These are phyloP conservation scores for Patella caerulea DNA, from an alignment of 2,888 invertebrate species.

Conservation along the genomic window DNA sequence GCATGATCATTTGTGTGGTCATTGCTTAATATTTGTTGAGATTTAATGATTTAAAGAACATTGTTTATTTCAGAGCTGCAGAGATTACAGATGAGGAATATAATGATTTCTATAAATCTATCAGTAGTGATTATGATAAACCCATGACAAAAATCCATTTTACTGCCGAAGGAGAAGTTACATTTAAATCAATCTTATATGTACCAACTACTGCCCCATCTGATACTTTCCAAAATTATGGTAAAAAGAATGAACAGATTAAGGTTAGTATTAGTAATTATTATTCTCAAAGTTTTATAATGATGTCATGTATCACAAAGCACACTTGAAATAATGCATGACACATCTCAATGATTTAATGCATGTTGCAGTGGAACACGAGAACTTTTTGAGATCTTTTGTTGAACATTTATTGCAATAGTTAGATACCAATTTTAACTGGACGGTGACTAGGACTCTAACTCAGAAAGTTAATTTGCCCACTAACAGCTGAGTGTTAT, in stretches of 20 bases:
- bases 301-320: background rate
- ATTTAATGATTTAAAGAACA: background rate
- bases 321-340: no score
- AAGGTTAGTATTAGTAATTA: conserved; percentile 75
- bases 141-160: conserved; percentile 94
- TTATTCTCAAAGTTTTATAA: background rate
- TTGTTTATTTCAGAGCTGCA: conserved; percentile 73
- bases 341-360: no score
- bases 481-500: no score
- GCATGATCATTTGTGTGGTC: background rate
- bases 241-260: conserved; percentile 93
- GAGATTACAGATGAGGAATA: conserved; percentile 93
- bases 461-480: no score
- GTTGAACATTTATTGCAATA: no score
- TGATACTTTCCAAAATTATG: conserved; percentile 96
- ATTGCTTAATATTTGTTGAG: no score
- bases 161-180: conserved; percentile 98
- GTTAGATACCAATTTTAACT: no score
- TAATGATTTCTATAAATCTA: conserved; percentile 92
- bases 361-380: no score
- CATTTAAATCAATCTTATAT: conserved; percentile 96
- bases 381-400: no score
- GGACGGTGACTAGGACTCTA: no score
- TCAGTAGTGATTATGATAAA: conserved; percentile 89
- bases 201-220: conserved; percentile 91